Evolutionary conservation across 1,140 invertebrate genomes (phyloP).

Genomic region (Drosophila virilis): DNA sequence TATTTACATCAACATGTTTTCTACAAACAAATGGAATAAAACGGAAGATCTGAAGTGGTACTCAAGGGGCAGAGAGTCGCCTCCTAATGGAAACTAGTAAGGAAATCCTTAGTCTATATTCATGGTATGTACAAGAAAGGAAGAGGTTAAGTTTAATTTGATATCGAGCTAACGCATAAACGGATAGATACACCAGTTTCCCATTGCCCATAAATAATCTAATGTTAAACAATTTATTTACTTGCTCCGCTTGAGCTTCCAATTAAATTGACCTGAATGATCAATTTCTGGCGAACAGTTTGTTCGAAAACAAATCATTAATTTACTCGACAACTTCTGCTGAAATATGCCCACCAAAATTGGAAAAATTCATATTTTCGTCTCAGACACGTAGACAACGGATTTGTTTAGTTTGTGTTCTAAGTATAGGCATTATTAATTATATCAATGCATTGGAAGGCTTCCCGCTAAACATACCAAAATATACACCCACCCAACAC

Average conservation of each 20-base stretch:
- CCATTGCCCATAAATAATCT: no score
- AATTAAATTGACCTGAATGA: slow-evolving; percentile 44
- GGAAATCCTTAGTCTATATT: no score
- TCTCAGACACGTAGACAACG: slow-evolving; percentile 6
- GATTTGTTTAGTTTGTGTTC: slow-evolving; percentile 40
- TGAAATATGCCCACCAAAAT: slow-evolving; percentile 24
- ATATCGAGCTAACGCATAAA: no score
- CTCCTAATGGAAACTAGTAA: no score
- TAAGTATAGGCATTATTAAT: slow-evolving; percentile 51
- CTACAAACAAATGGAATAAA: no score
- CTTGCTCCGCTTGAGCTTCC: not conserved
- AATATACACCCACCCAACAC: slow-evolving; percentile 24
- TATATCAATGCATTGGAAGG: slow-evolving; percentile 44
- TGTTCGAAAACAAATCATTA: slow-evolving; percentile 65
- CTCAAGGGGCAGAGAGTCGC: no score
- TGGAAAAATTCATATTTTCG: slow-evolving; percentile 17
- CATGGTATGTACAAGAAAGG: no score
- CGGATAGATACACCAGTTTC: no score
- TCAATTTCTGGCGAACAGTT: slow-evolving; percentile 59
- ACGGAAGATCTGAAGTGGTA: no score
- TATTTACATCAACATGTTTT: no score
- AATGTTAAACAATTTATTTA: no score
- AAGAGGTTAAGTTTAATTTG: no score
- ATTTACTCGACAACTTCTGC: slow-evolving; percentile 32
- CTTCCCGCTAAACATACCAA: slow-evolving; percentile 42